These are phyloP conservation scores for Piscicola geometra DNA, from an alignment of 2,888 invertebrate species.

Conservation along the genomic window DNA sequence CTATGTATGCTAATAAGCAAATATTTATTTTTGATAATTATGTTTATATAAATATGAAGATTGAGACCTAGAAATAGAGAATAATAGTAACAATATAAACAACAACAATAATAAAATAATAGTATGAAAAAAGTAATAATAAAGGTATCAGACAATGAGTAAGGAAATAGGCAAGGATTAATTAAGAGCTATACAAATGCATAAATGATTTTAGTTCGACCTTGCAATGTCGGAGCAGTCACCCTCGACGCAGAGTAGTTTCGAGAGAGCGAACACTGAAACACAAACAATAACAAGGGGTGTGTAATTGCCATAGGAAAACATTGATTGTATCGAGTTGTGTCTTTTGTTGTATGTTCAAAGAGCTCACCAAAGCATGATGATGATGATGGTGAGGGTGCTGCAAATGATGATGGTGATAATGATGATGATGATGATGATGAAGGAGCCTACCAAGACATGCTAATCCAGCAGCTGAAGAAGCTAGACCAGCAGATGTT, in stretches of 20 bases:
- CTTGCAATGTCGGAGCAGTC: conserved; percentile 61
- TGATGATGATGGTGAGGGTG: too few relatives aligned
- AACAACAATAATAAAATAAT: too few relatives aligned
- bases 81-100: too few relatives aligned
- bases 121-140: too few relatives aligned
- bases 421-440: too few relatives aligned
- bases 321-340: too few relatives aligned
- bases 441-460: conserved; percentile 64
- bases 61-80: too few relatives aligned
- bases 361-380: background rate
- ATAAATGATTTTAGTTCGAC: conserved; percentile 48
- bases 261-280: conserved; percentile 69
- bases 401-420: too few relatives aligned
- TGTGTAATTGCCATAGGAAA: too few relatives aligned
- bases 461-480: conserved; percentile 96
- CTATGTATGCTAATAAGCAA: background rate
- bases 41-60: background rate
- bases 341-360: too few relatives aligned
- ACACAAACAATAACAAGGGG: too few relatives aligned
- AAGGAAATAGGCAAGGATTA: background rate
- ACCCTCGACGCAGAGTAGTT: conserved; percentile 52
- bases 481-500: conserved; percentile 94
- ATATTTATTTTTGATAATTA: background rate
- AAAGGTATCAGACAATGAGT: too few relatives aligned
- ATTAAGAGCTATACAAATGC: background rate